Evolutionary conservation across 2,113 vertebrate genomes (phyloP).

Genomic region (Synodontis membranacea): DNA sequence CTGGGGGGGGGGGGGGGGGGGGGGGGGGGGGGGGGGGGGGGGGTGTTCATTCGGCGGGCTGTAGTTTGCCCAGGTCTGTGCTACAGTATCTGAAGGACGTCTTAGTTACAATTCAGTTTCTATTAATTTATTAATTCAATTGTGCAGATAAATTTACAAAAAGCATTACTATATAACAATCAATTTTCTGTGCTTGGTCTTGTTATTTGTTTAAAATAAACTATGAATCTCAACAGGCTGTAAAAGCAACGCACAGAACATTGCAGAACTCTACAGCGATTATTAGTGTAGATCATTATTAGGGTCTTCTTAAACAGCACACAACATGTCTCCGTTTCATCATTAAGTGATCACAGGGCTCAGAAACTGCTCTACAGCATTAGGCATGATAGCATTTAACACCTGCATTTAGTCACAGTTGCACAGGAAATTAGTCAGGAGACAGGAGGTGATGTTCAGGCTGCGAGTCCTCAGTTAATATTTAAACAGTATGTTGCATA

Average conservation of each 20-base stretch:
- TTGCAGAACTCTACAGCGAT: neutral
- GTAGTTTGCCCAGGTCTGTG: too few species aligned
- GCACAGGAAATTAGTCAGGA: neutral
- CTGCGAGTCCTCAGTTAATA: constrained; percentile 2
- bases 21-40: too few species aligned
- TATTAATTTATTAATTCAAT: too few species aligned
- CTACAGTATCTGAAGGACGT: too few species aligned
- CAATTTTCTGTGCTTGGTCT: neutral
- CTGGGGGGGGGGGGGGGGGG: too few species aligned
- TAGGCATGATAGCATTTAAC: neutral
- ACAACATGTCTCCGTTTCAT: neutral
- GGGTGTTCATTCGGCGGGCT: too few species aligned
- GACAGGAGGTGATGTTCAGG: neutral
- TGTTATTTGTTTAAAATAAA: neutral
- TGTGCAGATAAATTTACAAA: too few species aligned
- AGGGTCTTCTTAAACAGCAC: neutral
- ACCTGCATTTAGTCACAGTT: neutral
- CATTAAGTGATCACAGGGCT: neutral
- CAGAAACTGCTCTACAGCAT: neutral
- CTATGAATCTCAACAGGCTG: neutral
- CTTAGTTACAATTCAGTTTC: too few species aligned
- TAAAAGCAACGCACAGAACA: neutral
- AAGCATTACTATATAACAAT: neutral
- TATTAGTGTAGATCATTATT: neutral
- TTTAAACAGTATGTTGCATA: constrained; percentile 15